A percentile compares a stretch with the other conserved stretches of the same genome.
Evolutionary conservation across 1,140 invertebrate species (phyloP).

Genomic region (Neuroterus valhalla): DNA sequence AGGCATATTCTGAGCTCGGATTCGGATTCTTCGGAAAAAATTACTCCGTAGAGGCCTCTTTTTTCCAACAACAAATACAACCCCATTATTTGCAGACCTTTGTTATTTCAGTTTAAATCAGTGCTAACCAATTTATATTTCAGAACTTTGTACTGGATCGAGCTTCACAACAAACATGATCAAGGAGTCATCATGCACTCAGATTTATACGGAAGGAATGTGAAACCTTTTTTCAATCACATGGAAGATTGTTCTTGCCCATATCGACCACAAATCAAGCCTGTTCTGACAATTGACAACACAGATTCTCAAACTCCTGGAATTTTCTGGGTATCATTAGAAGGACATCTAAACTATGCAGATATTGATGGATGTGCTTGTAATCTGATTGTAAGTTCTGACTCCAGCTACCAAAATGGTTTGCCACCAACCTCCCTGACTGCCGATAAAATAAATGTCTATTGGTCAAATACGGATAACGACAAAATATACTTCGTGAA

Average conservation of each 20-base stretch:
- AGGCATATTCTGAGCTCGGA: no score
- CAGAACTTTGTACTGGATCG: slow-evolving; percentile 85
- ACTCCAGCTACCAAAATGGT: slow-evolving; percentile 56
- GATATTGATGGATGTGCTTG: slow-evolving; percentile 84
- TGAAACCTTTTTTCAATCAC: slow-evolving; percentile 78
- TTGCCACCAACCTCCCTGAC: slow-evolving; percentile 79
- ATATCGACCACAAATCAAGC: slow-evolving; percentile 75
- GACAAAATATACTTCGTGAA: slow-evolving; percentile 80
- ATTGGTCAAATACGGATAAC: slow-evolving; percentile 80
- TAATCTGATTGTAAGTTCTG: slow-evolving; percentile 75
- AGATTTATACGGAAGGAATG: slow-evolving; percentile 75
- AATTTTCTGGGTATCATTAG: slow-evolving; percentile 80
- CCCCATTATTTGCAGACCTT: no score
- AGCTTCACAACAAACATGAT: slow-evolving; percentile 73
- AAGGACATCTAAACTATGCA: slow-evolving; percentile 78
- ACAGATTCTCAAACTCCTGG: slow-evolving; percentile 76
- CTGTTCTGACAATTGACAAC: slow-evolving; percentile 81
- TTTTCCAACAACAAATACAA: no score
- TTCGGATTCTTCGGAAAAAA: no score
- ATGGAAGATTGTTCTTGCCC: slow-evolving; percentile 70
- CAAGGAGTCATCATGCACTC: slow-evolving; percentile 79
- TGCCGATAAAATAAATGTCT: slow-evolving; percentile 80
- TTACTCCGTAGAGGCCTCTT: no score
- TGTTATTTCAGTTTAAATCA: slow-evolving; percentile 34
- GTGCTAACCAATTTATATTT: slow-evolving; percentile 52